Conservation (phyloP, 1,140 invertebrate species). For the Mercenaria mercenaria region DNA sequence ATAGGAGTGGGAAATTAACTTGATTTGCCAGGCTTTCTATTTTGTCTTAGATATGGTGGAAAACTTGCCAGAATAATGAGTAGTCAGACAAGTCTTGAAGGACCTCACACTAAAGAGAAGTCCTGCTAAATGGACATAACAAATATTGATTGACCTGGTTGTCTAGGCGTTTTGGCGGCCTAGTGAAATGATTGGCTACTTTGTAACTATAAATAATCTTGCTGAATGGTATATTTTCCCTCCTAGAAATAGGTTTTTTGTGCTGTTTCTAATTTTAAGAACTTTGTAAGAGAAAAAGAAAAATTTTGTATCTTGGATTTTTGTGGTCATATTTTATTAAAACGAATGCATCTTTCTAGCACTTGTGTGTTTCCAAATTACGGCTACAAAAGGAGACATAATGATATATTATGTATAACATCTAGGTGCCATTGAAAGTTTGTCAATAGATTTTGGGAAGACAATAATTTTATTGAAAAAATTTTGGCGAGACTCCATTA, state of each 20-base stretch:
- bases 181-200: background rate
- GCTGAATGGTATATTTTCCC: background rate
- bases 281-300: no score
- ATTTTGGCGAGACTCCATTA: conserved; percentile 33
- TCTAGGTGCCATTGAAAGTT: background rate
- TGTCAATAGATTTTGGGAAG: conserved; percentile 24
- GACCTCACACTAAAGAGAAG: no score
- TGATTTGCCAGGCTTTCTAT: no score
- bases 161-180: background rate
- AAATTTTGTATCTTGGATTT: no score
- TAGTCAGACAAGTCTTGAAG: no score
- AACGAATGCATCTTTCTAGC: no score
- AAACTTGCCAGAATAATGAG: no score
- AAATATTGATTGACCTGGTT: conserved; percentile 4
- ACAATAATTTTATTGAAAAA: conserved; percentile 39
- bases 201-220: background rate
- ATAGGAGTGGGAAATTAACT: no score
- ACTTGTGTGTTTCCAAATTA: conserved; percentile 9
- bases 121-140: background rate
- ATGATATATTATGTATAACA: background rate
- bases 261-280: no score
- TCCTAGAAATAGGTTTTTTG: no score
- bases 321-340: no score
- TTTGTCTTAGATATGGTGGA: no score
- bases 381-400: background rate